Base-by-base conservation (phyloP, 2,797 vertebrate species). In the Toxotes lorentzi region DNA sequence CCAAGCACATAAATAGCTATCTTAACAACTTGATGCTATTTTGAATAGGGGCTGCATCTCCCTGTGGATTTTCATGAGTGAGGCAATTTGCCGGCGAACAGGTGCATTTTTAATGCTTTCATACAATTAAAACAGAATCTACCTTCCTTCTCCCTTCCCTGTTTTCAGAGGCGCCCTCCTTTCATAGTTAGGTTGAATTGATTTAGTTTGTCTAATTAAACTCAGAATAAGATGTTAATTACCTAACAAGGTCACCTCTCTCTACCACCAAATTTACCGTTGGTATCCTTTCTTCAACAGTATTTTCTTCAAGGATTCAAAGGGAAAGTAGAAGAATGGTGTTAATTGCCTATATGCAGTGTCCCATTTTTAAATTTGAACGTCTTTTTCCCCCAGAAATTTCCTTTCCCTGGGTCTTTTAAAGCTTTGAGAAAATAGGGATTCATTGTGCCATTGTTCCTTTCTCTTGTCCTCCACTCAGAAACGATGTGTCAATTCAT, bases 201-300 rank as follows among this genome's bases (percentile, higher is more conserved):
- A 95, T 95, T 95, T 94, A 93, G 94, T 95, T 95, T 95, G 93
- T 94, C 94, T 95, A 96, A 96, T 96, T 95, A 95, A 95, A 95
- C 94, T 94, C 92, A 91, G 94, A 94, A 94, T 94, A 94, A 94
- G 93, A 95, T 95, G 95, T 95, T 96, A 96, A 95, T 96, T 95
- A 95, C 94, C 94, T 94, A 95, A 95, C 94, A 95, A 95, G 95
- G 94, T 95, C 94, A 95, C 94, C 93, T 95, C 93, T 93, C 93
- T 87, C 91, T 92, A 93, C 94, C 88, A 92, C 94, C 91, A 94
- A 92, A 93, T 94, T 93, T 94, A 94, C 89, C 84, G 79, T 90
- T 89, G 88, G 89, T 94, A 90, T 94, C 88, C 91, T 93, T 86
- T 92, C 89, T 91, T 91, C 90, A 90, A 92, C 91, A 89, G 88